A percentile compares a stretch with the other conserved stretches of the same genome.
Conservation (phyloP, 2,113 vertebrate species). For the Ictidomys tridecemlineatus region DNA sequence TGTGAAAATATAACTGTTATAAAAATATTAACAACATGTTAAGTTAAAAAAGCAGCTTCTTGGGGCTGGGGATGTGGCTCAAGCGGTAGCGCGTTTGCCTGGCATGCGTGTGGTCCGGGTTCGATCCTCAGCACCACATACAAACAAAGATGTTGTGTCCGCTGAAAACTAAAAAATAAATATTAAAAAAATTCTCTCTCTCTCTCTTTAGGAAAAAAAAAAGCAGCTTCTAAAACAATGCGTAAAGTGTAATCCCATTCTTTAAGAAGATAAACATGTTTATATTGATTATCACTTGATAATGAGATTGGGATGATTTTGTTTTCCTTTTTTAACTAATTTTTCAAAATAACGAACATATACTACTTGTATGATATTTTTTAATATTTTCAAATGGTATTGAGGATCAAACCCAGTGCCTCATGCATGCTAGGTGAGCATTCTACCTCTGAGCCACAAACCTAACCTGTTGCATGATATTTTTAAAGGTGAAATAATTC, state of each 20-base stretch:
- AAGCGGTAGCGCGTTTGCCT: no score
- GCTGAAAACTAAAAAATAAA: no score
- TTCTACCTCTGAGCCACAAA: no score
- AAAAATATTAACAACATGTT: not conserved
- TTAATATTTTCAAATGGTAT: no score
- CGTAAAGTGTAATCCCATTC: not conserved
- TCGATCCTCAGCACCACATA: no score
- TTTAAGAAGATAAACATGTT: not conserved
- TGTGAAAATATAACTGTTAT: not conserved
- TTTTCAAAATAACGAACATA: not conserved
- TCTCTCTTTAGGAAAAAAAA: not conserved
- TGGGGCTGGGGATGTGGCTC: no score
- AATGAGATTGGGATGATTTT: not conserved
- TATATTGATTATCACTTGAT: not conserved
- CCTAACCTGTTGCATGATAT: not conserved
- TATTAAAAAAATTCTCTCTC: no score
- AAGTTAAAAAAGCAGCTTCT: not conserved
- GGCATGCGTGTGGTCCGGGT: no score
- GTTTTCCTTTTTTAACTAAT: not conserved
- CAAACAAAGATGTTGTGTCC: no score
- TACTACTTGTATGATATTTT: constrained; percentile 17
- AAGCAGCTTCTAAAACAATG: not conserved
- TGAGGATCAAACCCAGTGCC: no score
- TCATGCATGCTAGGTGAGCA: no score
- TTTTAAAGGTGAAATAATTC: constrained; percentile 20